phyloP scores from a whole-genome alignment of 2,113 vertebrate genomes.

The Ivindomyrus marchei region DNA sequence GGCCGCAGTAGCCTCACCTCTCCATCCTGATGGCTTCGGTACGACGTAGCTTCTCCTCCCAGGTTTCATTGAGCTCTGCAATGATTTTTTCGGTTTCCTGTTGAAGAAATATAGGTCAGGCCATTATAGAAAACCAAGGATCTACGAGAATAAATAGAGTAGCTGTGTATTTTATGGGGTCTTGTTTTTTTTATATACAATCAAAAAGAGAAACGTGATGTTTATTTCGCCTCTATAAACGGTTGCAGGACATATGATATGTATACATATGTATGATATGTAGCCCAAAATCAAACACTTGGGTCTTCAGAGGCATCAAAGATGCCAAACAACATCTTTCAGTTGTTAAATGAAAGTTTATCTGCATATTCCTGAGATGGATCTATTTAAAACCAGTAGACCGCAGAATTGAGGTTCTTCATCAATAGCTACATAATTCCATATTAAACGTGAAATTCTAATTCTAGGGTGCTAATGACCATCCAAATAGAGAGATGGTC shows the following conservation, averaged over 20 bases:
- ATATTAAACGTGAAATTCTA: background rate
- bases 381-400: background rate
- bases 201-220: background rate
- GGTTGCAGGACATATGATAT: background rate
- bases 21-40: constrained; percentile 98
- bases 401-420: background rate
- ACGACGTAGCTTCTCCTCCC: constrained; percentile 93
- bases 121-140: background rate
- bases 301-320: background rate
- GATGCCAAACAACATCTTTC: background rate
- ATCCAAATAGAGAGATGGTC: background rate
- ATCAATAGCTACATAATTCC: background rate
- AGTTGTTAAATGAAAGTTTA: background rate
- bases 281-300: background rate
- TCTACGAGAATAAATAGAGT: background rate
- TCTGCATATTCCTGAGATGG: background rate
- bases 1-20: constrained; percentile 56
- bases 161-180: background rate
- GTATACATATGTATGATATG: background rate
- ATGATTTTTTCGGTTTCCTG: constrained; percentile 99
- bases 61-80: constrained; percentile 92
- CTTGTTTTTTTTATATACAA: background rate
- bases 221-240: background rate
- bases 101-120: background rate
- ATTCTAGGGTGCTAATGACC: background rate